Evolutionary conservation across 2,113 vertebrate species (phyloP).

Genomic region (Dascyllus trimaculatus): DNA sequence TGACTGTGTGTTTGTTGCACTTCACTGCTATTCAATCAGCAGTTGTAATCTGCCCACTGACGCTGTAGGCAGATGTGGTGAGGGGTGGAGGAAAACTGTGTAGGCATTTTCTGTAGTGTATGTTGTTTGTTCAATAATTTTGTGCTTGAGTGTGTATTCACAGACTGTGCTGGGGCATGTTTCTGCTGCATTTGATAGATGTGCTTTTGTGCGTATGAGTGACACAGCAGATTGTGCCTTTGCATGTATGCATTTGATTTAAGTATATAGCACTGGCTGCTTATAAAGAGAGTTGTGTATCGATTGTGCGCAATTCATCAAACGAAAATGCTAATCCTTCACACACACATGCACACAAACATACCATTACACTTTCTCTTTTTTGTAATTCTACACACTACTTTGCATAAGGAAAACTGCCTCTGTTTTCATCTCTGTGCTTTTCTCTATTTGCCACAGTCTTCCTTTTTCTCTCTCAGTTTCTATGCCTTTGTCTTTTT

Average conservation of each 20-base stretch:
- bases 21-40: slow-evolving; percentile 43
- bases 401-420: not conserved
- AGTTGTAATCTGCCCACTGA: slow-evolving; percentile 32
- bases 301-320: not conserved
- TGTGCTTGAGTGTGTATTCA: slow-evolving; percentile 18
- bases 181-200: slow-evolving; percentile 10
- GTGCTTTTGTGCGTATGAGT: not conserved
- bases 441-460: not conserved
- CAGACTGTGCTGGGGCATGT: not conserved
- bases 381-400: not conserved
- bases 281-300: not conserved
- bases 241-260: not conserved
- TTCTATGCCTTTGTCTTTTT: not conserved
- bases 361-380: not conserved
- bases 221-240: not conserved
- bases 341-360: not conserved
- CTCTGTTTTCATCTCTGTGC: not conserved
- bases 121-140: slow-evolving; percentile 29
- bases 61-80: slow-evolving; percentile 30
- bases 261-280: not conserved
- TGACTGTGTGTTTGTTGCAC: slow-evolving; percentile 21
- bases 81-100: slow-evolving; percentile 21
- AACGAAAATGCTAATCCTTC: not conserved
- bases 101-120: slow-evolving; percentile 30
- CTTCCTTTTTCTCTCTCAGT: not conserved